A percentile compares a stretch with the other conserved stretches of the same genome.
Evolutionary conservation across 2,113 vertebrate genomes (phyloP).

Genomic region (Progne subis): DNA sequence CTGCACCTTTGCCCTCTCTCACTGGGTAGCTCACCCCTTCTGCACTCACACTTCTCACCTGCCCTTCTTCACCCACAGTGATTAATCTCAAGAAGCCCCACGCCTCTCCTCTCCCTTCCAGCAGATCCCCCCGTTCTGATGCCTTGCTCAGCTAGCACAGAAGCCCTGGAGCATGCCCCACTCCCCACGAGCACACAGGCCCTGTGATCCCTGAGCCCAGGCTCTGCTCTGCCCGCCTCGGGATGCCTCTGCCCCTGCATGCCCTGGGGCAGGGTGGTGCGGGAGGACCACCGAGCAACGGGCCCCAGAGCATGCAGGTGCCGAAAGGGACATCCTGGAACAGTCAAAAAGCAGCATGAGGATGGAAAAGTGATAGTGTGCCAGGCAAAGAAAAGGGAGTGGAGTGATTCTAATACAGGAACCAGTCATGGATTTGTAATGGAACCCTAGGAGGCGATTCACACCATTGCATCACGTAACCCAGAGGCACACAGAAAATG

Average conservation of each 20-base stretch:
- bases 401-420: not conserved
- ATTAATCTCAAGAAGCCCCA: not conserved
- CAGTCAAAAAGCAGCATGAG: constrained; percentile 40
- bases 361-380: not conserved
- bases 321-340: constrained; percentile 36
- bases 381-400: constrained; percentile 7
- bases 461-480: not conserved
- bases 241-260: constrained; percentile 17
- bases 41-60: not conserved
- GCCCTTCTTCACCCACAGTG: not conserved
- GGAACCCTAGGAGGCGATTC: not conserved
- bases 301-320: not conserved
- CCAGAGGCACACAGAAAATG: not conserved
- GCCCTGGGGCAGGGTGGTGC: not conserved
- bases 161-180: not conserved
- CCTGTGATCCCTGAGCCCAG: not conserved
- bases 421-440: not conserved
- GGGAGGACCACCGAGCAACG: not conserved
- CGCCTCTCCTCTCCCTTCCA: not conserved
- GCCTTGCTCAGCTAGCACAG: not conserved
- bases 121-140: not conserved
- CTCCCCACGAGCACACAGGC: not conserved
- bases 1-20: not conserved
- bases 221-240: constrained; percentile 20
- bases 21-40: not conserved